Conservation (phyloP, 2,888 invertebrate genomes). For the Cataglyphis cursor region DNA sequence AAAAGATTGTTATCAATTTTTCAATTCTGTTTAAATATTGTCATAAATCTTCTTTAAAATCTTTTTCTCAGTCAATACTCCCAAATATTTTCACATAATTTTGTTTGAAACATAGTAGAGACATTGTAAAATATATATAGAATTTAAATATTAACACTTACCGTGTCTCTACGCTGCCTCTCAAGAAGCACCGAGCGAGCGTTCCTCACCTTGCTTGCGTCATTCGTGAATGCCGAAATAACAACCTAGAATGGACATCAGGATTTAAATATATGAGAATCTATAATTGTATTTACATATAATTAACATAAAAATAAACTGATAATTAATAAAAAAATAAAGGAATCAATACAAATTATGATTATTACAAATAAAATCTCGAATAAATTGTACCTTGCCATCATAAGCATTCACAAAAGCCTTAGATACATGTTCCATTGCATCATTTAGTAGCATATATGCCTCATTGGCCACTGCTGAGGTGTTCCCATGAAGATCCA, state of each 20-base stretch:
- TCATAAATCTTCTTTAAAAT: neutral
- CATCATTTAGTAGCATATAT: constrained; percentile 88
- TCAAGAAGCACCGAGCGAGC: constrained; percentile 74
- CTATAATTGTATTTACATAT: neutral
- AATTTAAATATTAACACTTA: constrained; percentile 3
- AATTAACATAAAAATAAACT: neutral
- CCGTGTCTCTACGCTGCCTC: constrained; percentile 72
- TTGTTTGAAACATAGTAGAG: neutral
- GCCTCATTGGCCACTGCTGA: constrained; percentile 90
- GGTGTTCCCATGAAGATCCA: constrained; percentile 90
- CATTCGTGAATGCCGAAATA: constrained; percentile 90
- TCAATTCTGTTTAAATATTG: constrained; percentile 10
- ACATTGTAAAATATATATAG: neutral
- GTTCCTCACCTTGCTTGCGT: constrained; percentile 88
- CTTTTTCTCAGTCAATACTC: neutral
- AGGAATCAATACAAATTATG: neutral
- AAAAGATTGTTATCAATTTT: neutral
- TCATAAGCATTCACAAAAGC: constrained; percentile 85
- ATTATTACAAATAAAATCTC: neutral
- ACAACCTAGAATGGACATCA: constrained; percentile 86
- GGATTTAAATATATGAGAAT: neutral
- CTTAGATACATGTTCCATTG: constrained; percentile 81
- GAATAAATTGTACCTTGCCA: constrained; percentile 80
- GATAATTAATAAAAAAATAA: neutral
- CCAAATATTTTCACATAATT: neutral